These are phyloP conservation scores for Agrochola lota DNA, from an alignment of 2,888 invertebrate genomes.

Conservation along the genomic window DNA sequence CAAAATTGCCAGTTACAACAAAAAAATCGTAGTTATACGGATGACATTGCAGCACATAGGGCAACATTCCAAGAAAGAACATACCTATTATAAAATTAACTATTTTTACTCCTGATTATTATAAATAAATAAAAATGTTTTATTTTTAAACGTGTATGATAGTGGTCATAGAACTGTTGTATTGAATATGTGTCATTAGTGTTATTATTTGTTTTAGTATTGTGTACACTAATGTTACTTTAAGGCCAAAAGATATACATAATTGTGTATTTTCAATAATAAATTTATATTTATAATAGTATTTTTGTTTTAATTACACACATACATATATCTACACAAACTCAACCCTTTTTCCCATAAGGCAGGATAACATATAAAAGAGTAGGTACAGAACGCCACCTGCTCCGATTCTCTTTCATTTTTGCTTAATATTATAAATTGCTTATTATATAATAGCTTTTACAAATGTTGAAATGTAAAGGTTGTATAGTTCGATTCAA, in stretches of 20 bases:
- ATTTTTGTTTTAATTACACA: conserved; percentile 57
- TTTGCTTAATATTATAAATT: too few species aligned
- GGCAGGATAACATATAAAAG: background rate
- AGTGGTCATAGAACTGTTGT: conserved; percentile 86
- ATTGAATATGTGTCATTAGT: conserved; percentile 85
- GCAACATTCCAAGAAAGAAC: conserved; percentile 84
- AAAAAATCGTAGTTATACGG: conserved; percentile 66
- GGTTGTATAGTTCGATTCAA: too few species aligned
- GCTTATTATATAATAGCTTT: too few species aligned
- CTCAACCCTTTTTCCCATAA: too few species aligned
- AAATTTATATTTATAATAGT: conserved; percentile 86
- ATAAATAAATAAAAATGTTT: conserved; percentile 67
- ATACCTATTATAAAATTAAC: conserved; percentile 76
- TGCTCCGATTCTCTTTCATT: background rate
- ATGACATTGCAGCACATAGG: conserved; percentile 85
- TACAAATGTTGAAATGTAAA: too few species aligned
- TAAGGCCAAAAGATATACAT: conserved; percentile 90
- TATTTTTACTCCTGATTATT: conserved; percentile 76
- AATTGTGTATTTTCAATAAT: conserved; percentile 89
- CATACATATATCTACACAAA: background rate
- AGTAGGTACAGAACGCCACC: too few species aligned
- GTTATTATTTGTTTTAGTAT: conserved; percentile 82
- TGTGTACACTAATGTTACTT: conserved; percentile 87
- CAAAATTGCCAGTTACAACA: conserved; percentile 61
- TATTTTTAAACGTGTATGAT: conserved; percentile 80